Evolutionary conservation across 2,888 invertebrate genomes (phyloP).

Genomic region (Eupithecia inturbata): DNA sequence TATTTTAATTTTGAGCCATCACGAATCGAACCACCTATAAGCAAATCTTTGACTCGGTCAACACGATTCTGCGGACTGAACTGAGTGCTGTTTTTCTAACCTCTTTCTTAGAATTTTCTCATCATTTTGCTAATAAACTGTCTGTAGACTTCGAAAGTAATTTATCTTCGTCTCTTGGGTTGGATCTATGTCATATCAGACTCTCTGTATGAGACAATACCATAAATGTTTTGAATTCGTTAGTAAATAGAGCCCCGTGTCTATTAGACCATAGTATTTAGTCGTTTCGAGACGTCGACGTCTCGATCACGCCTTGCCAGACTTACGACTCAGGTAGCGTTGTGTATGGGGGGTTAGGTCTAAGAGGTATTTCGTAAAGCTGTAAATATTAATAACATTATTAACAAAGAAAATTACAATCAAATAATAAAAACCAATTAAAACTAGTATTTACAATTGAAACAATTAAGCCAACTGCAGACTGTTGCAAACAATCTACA

Average conservation of each 20-base stretch:
- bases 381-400: no score
- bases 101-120: conserved; percentile 13
- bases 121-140: conserved; percentile 43
- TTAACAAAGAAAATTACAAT: no score
- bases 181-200: conserved; percentile 59
- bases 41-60: neutral
- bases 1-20: neutral
- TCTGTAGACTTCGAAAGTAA: conserved; percentile 46
- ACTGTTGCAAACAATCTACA: no score
- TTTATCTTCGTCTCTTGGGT: conserved; percentile 61
- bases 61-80: neutral
- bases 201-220: conserved; percentile 58
- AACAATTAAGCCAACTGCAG: no score
- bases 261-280: no score
- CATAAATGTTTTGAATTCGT: conserved; percentile 48
- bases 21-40: neutral
- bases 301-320: no score
- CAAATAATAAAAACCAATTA: no score
- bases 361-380: neutral
- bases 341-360: neutral
- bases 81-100: neutral
- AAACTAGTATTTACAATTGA: no score
- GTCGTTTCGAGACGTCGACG: no score
- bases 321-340: neutral
- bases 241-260: neutral